These are phyloP conservation scores for Porites lutea DNA, from an alignment of 64 coral and sea anemone genomes.

Conservation along the genomic window DNA sequence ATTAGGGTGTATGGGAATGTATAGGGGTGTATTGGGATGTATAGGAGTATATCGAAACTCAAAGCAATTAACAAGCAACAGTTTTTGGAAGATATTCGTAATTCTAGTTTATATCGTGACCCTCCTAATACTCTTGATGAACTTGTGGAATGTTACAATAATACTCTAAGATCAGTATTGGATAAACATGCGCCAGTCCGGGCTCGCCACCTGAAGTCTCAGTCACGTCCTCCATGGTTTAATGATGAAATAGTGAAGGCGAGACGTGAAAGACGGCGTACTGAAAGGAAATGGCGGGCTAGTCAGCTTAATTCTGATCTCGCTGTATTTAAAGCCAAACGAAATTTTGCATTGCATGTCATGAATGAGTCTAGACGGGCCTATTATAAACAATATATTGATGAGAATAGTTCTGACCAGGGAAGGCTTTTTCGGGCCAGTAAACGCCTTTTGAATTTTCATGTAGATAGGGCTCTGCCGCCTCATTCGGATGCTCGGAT, in stretches of 20 bases:
- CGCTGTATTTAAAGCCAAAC: slow-evolving; percentile 29
- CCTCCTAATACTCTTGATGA: slow-evolving; percentile 49
- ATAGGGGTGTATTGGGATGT: no score
- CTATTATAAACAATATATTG: slow-evolving; percentile 8
- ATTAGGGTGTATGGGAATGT: no score
- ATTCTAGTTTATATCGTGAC: slow-evolving; percentile 23
- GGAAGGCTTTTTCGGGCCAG: no score
- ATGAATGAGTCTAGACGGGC: slow-evolving; percentile 18
- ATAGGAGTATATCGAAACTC: no score
- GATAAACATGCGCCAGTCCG: slow-evolving; percentile 47
- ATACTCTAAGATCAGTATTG: slow-evolving; percentile 41
- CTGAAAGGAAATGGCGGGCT: slow-evolving; percentile 24
- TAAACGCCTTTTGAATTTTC: no score
- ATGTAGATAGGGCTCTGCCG: no score
- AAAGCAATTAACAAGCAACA: slow-evolving; percentile 44
- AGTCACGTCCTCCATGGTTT: slow-evolving; percentile 42
- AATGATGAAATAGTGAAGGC: slow-evolving; percentile 13
- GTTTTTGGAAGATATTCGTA: slow-evolving; percentile 52
- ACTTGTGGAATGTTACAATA: slow-evolving; percentile 52
- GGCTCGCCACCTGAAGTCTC: slow-evolving; percentile 21
- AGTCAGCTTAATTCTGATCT: slow-evolving; percentile 22
- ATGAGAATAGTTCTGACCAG: background rate
- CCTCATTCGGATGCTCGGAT: no score
- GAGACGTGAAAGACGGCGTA: no score
- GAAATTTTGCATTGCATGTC: slow-evolving; percentile 33